phyloP scores from a whole-genome alignment of 2,113 vertebrate species.

The Cyanoderma ruficeps region DNA sequence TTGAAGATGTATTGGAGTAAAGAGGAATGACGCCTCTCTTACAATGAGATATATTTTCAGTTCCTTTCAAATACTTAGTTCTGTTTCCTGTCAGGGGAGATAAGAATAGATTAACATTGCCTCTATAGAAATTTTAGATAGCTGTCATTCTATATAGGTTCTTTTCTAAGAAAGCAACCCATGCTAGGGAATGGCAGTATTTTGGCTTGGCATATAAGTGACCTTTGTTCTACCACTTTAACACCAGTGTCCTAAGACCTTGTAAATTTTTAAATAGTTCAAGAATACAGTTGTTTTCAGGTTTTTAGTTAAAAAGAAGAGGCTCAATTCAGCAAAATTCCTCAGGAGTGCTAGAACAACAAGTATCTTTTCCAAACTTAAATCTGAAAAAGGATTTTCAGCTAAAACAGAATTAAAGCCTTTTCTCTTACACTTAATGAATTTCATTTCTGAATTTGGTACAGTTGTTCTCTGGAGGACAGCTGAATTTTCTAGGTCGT shows the following conservation, averaged over 20 bases:
- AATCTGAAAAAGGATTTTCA: neutral
- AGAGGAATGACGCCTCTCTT: neutral
- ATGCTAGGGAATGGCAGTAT: neutral
- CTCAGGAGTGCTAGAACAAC: neutral
- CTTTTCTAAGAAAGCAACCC: neutral
- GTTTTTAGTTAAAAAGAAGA: neutral
- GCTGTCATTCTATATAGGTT: neutral
- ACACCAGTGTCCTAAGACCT: neutral
- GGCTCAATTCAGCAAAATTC: neutral
- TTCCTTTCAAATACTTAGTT: neutral
- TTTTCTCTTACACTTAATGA: neutral
- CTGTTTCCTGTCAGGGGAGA: neutral
- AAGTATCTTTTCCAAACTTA: neutral
- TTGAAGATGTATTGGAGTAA: neutral
- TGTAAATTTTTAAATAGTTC: neutral
- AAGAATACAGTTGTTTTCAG: neutral
- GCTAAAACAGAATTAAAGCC: neutral
- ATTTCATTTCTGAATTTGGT: neutral
- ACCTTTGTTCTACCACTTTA: neutral
- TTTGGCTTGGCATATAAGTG: neutral
- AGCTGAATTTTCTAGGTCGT: slow-evolving; percentile 40
- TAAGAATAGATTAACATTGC: neutral
- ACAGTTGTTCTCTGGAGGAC: slow-evolving; percentile 23
- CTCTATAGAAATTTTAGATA: neutral
- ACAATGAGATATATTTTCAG: neutral